phyloP scores from a whole-genome alignment of 2,888 invertebrate species.

The Morpho helenor region DNA sequence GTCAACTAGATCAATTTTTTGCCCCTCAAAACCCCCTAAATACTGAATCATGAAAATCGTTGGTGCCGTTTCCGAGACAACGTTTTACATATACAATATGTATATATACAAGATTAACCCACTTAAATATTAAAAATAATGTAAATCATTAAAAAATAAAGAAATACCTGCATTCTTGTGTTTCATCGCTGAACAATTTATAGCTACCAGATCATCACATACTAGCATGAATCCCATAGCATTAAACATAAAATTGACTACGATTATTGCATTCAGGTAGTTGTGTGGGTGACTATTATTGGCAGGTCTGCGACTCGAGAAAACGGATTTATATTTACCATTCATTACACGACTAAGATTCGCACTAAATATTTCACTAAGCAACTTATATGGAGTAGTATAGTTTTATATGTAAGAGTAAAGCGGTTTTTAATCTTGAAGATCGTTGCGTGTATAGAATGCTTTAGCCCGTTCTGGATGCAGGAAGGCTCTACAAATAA shows the following conservation, averaged over 20 bases:
- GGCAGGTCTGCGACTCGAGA: slow-evolving; percentile 62
- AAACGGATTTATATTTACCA: slow-evolving; percentile 46
- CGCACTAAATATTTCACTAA: slow-evolving; percentile 7
- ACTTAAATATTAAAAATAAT: too few species aligned
- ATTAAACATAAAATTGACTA: slow-evolving; percentile 63
- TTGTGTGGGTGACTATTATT: slow-evolving; percentile 75
- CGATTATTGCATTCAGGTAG: slow-evolving; percentile 58
- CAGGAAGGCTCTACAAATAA: slow-evolving; percentile 77
- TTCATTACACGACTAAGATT: slow-evolving; percentile 42
- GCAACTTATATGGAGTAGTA: slow-evolving; percentile 1
- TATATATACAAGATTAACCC: too few species aligned
- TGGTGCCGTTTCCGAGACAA: too few species aligned
- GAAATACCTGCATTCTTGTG: slow-evolving; percentile 25
- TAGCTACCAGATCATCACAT: slow-evolving; percentile 43
- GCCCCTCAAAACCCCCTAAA: too few species aligned
- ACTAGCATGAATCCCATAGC: slow-evolving; percentile 35
- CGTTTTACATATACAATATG: too few species aligned
- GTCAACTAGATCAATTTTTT: too few species aligned
- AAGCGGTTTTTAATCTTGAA: slow-evolving; percentile 19
- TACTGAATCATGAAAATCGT: too few species aligned
- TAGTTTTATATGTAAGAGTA: slow-evolving; percentile 12
- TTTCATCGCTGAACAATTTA: slow-evolving; percentile 33
- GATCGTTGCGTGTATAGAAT: slow-evolving; percentile 51
- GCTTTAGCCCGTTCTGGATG: slow-evolving; percentile 70
- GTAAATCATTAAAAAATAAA: too few species aligned